These are phyloP conservation scores for Idaea straminata DNA, from an alignment of 2,888 invertebrate genomes.

Conservation along the genomic window DNA sequence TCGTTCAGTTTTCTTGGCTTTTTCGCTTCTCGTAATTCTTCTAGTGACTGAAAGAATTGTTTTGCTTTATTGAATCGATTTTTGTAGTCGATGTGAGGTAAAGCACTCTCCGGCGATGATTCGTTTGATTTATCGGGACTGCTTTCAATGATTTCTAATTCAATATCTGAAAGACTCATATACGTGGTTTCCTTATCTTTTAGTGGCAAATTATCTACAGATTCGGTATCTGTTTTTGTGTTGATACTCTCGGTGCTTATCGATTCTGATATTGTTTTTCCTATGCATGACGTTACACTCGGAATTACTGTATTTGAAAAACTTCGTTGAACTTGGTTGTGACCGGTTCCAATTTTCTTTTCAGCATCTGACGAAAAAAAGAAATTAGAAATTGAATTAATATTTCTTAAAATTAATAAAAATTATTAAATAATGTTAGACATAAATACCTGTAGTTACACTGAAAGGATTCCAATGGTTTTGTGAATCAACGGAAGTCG, in stretches of 20 bases:
- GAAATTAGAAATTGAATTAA: not conserved
- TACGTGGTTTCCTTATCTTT: slow-evolving; percentile 54
- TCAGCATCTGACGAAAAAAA: slow-evolving; percentile 45
- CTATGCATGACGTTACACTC: slow-evolving; percentile 31
- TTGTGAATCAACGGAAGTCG: slow-evolving; percentile 43
- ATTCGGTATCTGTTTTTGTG: slow-evolving; percentile 39
- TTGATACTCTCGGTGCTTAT: slow-evolving; percentile 41
- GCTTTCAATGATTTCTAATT: slow-evolving; percentile 68
- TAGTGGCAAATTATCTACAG: slow-evolving; percentile 38
- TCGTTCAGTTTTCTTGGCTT: slow-evolving; percentile 61
- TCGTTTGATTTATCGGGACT: slow-evolving; percentile 46
- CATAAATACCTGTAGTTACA: slow-evolving; percentile 55
- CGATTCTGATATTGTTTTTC: slow-evolving; percentile 38
- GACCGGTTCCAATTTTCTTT: slow-evolving; percentile 27
- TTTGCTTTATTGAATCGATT: slow-evolving; percentile 72
- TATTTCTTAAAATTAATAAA: not conserved
- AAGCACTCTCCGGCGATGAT: slow-evolving; percentile 48
- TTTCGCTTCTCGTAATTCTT: slow-evolving; percentile 59
- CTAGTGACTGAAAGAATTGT: slow-evolving; percentile 73
- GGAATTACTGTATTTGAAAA: slow-evolving; percentile 16
- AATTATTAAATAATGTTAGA: not conserved
- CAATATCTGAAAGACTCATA: slow-evolving; percentile 66
- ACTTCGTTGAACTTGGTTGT: slow-evolving; percentile 15
- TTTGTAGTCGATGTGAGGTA: slow-evolving; percentile 60
- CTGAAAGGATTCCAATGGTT: slow-evolving; percentile 44